These are phyloP conservation scores for Yponomeuta sedellus DNA, from an alignment of 2,888 invertebrate genomes.

Conservation along the genomic window DNA sequence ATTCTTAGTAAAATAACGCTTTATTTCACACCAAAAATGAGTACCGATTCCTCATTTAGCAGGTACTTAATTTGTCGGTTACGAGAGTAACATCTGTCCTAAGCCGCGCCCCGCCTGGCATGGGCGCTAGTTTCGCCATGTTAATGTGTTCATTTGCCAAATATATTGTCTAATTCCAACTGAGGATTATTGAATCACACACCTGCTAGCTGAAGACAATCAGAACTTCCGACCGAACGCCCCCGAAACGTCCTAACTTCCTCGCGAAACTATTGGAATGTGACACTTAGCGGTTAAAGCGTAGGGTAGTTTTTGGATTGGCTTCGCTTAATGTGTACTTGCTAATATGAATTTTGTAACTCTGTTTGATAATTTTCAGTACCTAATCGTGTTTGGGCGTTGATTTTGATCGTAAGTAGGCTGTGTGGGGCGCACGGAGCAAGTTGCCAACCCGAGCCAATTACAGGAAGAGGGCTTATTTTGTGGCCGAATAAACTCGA, in stretches of 20 bases:
- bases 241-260: not conserved
- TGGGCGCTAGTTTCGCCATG: slow-evolving; percentile 5
- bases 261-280: not conserved
- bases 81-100: too few relatives aligned
- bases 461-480: not conserved
- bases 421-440: not conserved
- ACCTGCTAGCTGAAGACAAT: slow-evolving; percentile 11
- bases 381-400: not conserved
- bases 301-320: not conserved
- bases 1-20: too few relatives aligned
- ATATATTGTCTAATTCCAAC: slow-evolving; percentile 13
- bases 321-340: not conserved
- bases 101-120: too few relatives aligned
- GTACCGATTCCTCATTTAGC: too few relatives aligned
- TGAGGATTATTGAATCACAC: slow-evolving; percentile 14
- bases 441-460: not conserved
- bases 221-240: not conserved
- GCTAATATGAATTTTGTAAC: not conserved
- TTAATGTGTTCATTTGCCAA: slow-evolving; percentile 16
- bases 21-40: too few relatives aligned
- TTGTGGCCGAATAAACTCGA: slow-evolving; percentile 1
- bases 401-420: not conserved
- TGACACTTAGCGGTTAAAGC: not conserved
- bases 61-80: too few relatives aligned
- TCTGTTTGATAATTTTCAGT: not conserved